A percentile compares a stretch with the other conserved stretches of the same genome.
phyloP scores from a whole-genome alignment of 2,113 vertebrate species.

The Arvicanthis niloticus region DNA sequence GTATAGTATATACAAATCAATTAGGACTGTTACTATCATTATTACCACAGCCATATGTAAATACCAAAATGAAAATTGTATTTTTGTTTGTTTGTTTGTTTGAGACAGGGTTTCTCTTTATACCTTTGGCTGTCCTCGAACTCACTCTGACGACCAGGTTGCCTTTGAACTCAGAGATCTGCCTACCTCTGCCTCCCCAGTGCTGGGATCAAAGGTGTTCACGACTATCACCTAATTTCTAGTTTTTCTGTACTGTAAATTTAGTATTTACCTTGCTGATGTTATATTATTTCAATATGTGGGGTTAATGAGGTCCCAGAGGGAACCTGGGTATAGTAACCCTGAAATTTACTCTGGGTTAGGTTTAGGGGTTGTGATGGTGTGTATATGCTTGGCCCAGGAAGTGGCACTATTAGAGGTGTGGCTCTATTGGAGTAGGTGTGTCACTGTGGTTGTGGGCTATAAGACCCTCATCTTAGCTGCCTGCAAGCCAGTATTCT shows the following conservation, averaged over 20 bases:
- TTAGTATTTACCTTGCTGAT: conserved; percentile 15
- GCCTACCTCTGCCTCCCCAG: neutral
- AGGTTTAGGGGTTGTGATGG: neutral
- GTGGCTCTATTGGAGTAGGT: no score
- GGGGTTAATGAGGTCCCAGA: neutral
- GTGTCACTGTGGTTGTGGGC: no score
- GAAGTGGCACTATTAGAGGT: no score
- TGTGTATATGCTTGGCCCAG: no score
- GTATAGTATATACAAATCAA: neutral
- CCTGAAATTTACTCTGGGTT: neutral
- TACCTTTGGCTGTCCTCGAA: neutral
- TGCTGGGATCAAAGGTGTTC: neutral
- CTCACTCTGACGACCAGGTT: neutral
- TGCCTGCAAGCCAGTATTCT: no score
- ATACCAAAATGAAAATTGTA: conserved; percentile 23
- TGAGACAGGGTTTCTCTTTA: neutral
- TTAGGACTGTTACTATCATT: neutral
- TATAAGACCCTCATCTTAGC: no score
- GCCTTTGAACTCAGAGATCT: neutral
- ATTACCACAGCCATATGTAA: neutral
- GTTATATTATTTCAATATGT: neutral
- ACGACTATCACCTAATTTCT: neutral
- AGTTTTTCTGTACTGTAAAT: conserved; percentile 19
- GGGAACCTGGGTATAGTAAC: neutral
- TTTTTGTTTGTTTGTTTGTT: neutral